These are phyloP conservation scores for Pitta sordida DNA, from an alignment of 2,113 vertebrate species.

Conservation along the genomic window DNA sequence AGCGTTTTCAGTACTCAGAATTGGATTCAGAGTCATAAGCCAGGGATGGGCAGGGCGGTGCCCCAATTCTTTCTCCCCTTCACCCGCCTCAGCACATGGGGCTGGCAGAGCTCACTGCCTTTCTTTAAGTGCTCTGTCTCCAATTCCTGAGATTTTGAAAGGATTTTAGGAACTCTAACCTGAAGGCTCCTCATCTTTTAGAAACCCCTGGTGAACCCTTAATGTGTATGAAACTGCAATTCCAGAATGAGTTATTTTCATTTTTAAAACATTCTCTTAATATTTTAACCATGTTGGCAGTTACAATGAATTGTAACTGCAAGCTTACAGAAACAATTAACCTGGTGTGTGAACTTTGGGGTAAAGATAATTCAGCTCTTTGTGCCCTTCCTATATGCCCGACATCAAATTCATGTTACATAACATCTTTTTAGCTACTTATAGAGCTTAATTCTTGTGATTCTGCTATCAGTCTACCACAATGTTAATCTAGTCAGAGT, in stretches of 20 bases:
- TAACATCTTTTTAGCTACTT: neutral
- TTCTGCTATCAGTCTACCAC: accelerated
- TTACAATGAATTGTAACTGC: neutral
- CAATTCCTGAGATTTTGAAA: neutral
- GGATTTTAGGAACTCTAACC: neutral
- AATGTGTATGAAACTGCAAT: neutral
- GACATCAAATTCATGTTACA: neutral
- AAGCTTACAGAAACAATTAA: neutral
- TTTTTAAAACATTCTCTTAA: neutral
- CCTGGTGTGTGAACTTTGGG: neutral
- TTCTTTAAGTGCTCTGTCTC: neutral
- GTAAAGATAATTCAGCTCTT: neutral
- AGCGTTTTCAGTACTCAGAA: neutral
- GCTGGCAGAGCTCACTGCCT: neutral
- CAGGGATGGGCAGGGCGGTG: neutral
- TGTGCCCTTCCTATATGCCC: neutral
- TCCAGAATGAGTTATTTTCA: neutral
- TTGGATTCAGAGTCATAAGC: neutral
- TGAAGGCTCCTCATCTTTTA: neutral
- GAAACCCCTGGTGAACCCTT: neutral
- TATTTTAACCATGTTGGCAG: neutral
- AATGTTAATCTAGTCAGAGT: neutral
- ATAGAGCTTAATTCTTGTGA: neutral
- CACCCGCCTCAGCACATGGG: accelerated
- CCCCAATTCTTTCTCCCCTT: neutral